Base-by-base conservation (phyloP, 2,797 vertebrate genomes). In the Morelia viridis region DNA sequence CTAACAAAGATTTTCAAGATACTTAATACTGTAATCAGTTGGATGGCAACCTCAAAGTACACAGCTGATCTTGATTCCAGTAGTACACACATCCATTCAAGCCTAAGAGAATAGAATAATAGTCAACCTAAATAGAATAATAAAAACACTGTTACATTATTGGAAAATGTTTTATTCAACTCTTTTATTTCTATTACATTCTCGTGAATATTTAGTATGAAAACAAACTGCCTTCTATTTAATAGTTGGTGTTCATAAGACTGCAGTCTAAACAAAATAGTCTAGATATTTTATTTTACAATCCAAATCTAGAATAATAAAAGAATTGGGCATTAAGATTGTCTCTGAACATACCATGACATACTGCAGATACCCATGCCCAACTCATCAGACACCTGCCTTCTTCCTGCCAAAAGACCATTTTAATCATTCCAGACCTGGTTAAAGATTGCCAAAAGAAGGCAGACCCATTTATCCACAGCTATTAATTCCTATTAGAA, bases 1-100 rank as follows among this genome's bases (percentile, higher is more conserved):
- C 94, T 96, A 96, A 94, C 94, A 97, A 96, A 96, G 94, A 96
- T 93, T 96, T 91, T 92, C 94, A 95, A 93, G 91, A 89, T 85
- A 88, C 26, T 93, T 95, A 94, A 94, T 76, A 76, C 35, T 76
- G 19, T 76, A 96, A 94, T 31, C 96, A 91, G 90, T 87, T 92
- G 90, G 80, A 35, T 91, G 91, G 94, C 46, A 95, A 85, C 64
- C 93, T 93, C 95, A 94, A 64, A 96, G 93, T 46, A 91, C 94
- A 93, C 90, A 90, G 28, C 92, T 65, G 90, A 71, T n/a, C 8
- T 1, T 12, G 85, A 91, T 50, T 92, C 91, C 89, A 64, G 88
- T 12, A 94, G 93, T 1, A 80, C 86, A 93, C 64, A 89, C 94
- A 86, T 83, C 85, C 58, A 87, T 94, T 92, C 91, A 85, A 92